A percentile compares a stretch with the other conserved stretches of the same genome.
Evolutionary conservation across 53 echinoderm and acorn worm species (phyloP).

Genomic region (Temnopleurus reevesii): DNA sequence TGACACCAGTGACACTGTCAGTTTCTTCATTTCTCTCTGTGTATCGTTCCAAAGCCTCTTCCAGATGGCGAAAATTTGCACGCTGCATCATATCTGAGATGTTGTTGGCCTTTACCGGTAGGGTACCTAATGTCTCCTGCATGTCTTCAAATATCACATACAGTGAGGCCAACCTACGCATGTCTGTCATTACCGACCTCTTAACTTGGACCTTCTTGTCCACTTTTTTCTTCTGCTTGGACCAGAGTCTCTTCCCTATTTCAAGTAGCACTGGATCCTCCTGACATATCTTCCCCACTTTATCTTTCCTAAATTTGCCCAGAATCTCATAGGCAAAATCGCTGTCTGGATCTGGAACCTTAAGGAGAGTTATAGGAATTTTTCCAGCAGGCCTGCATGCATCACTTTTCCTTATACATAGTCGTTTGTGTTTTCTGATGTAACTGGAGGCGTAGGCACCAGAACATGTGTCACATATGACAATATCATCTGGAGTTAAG

Average conservation of each 20-base stretch:
- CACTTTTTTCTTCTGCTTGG: not conserved
- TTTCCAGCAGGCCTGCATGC: not conserved
- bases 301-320: constrained; percentile 27
- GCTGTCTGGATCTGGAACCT: not conserved
- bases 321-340: constrained; percentile 34
- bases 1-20: not conserved
- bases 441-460: constrained; percentile 31
- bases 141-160: constrained; percentile 46
- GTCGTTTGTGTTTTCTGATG: constrained; percentile 40
- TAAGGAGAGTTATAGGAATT: not conserved
- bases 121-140: constrained; percentile 35
- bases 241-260: not conserved
- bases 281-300: not conserved
- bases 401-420: constrained; percentile 21
- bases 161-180: constrained; percentile 68
- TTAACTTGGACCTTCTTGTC: constrained; percentile 58
- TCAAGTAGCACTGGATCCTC: not conserved
- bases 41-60: not conserved
- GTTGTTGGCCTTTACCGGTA: not conserved
- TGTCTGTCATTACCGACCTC: constrained; percentile 74
- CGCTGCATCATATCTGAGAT: not conserved
- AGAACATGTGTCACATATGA: constrained; percentile 30
- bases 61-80: not conserved
- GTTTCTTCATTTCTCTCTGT: not conserved
- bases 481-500: constrained; percentile 17